phyloP scores from a whole-genome alignment of 2,888 invertebrate species.

The Athetis lepigone region DNA sequence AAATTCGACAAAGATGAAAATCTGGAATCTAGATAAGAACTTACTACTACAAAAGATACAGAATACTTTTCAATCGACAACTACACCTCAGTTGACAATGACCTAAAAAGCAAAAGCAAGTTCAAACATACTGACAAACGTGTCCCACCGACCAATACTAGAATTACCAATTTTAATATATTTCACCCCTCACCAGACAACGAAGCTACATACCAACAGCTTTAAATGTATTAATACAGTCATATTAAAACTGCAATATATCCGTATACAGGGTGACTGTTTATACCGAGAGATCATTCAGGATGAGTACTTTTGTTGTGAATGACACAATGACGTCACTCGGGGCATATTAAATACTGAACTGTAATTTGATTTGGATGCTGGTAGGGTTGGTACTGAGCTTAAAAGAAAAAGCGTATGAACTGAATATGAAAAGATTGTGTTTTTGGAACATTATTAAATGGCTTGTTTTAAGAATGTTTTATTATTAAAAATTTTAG shows the following conservation, averaged over 20 bases:
- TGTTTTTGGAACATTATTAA: too few species aligned
- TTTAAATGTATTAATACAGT: conserved; percentile 53
- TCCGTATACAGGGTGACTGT: conserved; percentile 25
- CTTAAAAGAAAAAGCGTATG: too few species aligned
- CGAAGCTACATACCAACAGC: conserved; percentile 25
- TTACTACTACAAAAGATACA: too few species aligned
- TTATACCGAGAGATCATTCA: conserved; percentile 30
- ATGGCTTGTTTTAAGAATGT: too few species aligned
- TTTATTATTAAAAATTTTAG: too few species aligned
- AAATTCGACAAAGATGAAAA: too few species aligned
- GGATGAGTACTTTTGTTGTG: conserved; percentile 32
- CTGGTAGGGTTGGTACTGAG: conserved; percentile 44
- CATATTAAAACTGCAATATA: conserved; percentile 61
- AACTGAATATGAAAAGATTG: too few species aligned
- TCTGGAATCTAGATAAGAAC: too few species aligned
- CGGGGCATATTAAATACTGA: conserved; percentile 51
- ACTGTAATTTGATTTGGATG: conserved; percentile 58
- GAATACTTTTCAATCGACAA: too few species aligned
- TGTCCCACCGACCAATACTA: conserved; percentile 1
- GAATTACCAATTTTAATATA: conserved; percentile 12
- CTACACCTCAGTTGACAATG: too few species aligned
- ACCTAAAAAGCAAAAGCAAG: too few species aligned
- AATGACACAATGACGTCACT: conserved; percentile 49
- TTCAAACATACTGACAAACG: conserved; percentile 18
- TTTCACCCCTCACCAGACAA: conserved; percentile 21